These are phyloP conservation scores for Philereme transversata DNA, from an alignment of 2,888 invertebrate species.

Conservation along the genomic window DNA sequence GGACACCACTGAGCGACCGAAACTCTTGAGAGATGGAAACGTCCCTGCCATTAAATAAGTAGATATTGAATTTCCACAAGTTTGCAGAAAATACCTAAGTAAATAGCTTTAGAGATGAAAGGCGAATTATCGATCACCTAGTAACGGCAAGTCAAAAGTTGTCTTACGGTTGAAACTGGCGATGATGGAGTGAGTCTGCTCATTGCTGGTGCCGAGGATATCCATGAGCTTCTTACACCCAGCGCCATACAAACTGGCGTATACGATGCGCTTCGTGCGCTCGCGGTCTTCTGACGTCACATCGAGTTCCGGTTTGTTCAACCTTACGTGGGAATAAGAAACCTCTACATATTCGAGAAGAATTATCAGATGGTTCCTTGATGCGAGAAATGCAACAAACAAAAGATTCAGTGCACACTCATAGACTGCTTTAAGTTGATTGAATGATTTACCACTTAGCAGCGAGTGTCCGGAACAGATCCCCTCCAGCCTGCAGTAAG, in stretches of 20 bases:
- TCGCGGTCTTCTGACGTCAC: conserved; percentile 64
- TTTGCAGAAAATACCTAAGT: no score
- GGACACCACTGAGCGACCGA: conserved; percentile 56
- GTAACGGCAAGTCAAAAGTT: not conserved
- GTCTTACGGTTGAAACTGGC: conserved; percentile 66
- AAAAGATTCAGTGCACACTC: not conserved
- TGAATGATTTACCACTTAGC: conserved; percentile 57
- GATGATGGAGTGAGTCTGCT: conserved; percentile 58
- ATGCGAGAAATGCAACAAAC: no score
- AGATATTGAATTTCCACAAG: no score
- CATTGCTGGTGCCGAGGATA: conserved; percentile 59
- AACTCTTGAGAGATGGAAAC: conserved; percentile 69
- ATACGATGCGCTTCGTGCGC: conserved; percentile 78
- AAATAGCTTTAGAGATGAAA: no score
- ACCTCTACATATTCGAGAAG: no score
- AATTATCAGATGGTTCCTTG: no score
- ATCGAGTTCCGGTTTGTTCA: conserved; percentile 51
- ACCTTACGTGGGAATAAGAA: conserved; percentile 46
- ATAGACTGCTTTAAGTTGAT: not conserved
- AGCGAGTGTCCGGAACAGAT: conserved; percentile 71
- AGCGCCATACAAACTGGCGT: conserved; percentile 80
- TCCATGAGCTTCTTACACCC: conserved; percentile 69
- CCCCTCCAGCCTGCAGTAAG: conserved; percentile 52
- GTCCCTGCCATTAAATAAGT: conserved; percentile 50
- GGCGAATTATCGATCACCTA: no score